Evolutionary conservation across 2,797 vertebrate genomes (phyloP).

Genomic region (Alosa sapidissima): DNA sequence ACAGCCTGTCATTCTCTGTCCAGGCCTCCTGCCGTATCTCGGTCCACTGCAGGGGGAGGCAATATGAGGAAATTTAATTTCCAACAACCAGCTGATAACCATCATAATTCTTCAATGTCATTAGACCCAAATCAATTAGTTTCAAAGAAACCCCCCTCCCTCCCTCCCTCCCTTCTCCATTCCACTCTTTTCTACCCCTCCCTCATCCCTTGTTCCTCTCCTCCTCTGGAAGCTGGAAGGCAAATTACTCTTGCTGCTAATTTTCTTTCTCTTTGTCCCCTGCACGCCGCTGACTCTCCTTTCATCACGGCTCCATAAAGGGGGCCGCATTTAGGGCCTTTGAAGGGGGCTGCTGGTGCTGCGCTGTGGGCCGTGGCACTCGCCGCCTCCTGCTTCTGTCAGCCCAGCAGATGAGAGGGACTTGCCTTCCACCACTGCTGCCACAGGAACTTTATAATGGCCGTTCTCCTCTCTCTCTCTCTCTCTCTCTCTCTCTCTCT

Average conservation of each 20-base stretch:
- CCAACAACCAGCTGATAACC: constrained; percentile 39
- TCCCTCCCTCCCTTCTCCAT: neutral
- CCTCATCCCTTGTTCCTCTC: neutral
- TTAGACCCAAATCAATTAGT: constrained; percentile 52
- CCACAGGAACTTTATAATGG: neutral
- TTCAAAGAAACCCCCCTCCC: constrained; percentile 31
- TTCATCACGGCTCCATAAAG: constrained; percentile 35
- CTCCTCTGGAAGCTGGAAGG: constrained; percentile 26
- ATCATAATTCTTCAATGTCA: constrained; percentile 50
- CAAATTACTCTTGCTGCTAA: constrained; percentile 31
- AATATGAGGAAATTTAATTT: constrained; percentile 42
- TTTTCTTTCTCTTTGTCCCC: constrained; percentile 29
- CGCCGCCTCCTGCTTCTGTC: neutral
- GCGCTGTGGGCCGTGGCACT: neutral
- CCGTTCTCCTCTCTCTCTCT: neutral
- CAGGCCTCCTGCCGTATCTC: neutral
- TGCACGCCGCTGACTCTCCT: constrained; percentile 10
- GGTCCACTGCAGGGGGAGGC: constrained; percentile 37
- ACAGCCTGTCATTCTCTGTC: constrained; percentile 5
- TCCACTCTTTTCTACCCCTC: neutral
- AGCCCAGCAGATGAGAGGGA: neutral
- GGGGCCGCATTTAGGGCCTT: constrained; percentile 9
- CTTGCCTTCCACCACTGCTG: neutral
- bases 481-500: neutral
- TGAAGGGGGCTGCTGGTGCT: constrained; percentile 21